Base-by-base conservation (phyloP, 2,797 vertebrate species). In the Xenopus petersii region DNA sequence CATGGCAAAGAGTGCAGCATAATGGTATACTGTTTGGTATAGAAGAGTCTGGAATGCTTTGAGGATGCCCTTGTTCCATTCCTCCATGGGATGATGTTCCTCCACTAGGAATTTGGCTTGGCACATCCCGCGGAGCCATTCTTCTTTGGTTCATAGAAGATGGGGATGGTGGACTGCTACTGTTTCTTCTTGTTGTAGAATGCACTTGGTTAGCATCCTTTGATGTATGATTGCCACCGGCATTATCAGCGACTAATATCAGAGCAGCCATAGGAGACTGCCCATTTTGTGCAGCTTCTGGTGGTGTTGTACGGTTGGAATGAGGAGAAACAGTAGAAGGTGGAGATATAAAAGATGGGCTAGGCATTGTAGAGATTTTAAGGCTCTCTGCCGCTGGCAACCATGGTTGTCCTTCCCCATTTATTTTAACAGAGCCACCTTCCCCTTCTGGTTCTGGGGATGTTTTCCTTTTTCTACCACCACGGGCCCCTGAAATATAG, bases 181-280 rank as follows among this genome's bases (percentile, higher is more conserved):
- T 98, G 89, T 96, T 98, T 89, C 95, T 93, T 72, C 96, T 88
- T 75, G 95, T 96, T 81, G 95, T 97, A 85, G 96, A 97, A 92
- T 98, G 96, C 80, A 96, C 96, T 86, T 95, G 96, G 90, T 91
- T 95, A 81, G 91, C 92, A 80, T 98, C 96, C 89, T 98, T 98
- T 49, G 96, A 94, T 33, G 95, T 93, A 80, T 95, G 95, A 89
- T 93, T 96, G 66, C 95, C 94, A 71, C 95, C 96, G 5, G 96
- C 95, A 82, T 96, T 98, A 90, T 98, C 96, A 81, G 96, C 95
- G 16, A 95, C 96, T 84, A 97, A 88, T 85, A 98, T 98, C 81
- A 98, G 94, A 2, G 96, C 96, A 6, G 95, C 95, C 94, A 98
- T 98, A 56, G 96, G 96, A 71, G 96, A 98, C 88, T 96, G 96